phyloP scores from a whole-genome alignment of 2,797 vertebrate genomes.

The Jordanella pulchra region DNA sequence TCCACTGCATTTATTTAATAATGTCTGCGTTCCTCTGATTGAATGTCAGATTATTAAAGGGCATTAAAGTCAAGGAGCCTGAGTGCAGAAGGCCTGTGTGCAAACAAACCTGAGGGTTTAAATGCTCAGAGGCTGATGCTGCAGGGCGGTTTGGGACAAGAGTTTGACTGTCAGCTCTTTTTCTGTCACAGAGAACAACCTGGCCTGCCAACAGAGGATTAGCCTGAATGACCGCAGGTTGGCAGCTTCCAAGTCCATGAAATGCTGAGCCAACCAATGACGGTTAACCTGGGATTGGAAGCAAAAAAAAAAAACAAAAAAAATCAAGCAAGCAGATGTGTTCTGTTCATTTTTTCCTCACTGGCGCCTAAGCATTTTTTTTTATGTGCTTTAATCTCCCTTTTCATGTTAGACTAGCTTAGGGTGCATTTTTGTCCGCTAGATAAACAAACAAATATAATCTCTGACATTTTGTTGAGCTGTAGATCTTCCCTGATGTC shows the following conservation, averaged over 20 bases:
- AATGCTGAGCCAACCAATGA: slow-evolving; percentile 42
- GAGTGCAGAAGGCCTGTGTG: not conserved
- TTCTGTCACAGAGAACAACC: slow-evolving; percentile 24
- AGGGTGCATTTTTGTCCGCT: not conserved
- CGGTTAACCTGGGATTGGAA: slow-evolving; percentile 9
- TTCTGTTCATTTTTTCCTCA: slow-evolving; percentile 10
- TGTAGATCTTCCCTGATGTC: not conserved
- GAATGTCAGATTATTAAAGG: not conserved
- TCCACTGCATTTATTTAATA: not conserved
- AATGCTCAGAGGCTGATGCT: slow-evolving; percentile 4
- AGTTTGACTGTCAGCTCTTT: slow-evolving; percentile 22
- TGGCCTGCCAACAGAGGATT: slow-evolving; percentile 61
- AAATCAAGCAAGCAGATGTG: slow-evolving; percentile 6
- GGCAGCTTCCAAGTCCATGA: slow-evolving; percentile 32
- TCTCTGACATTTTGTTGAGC: not conserved
- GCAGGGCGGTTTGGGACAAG: slow-evolving; percentile 21
- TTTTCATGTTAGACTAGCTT: not conserved
- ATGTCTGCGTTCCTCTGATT: no score
- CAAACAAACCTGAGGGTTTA: not conserved
- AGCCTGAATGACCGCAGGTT: slow-evolving; percentile 39
- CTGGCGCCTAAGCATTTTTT: not conserved
- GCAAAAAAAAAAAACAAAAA: not conserved
- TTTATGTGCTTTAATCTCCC: not conserved
- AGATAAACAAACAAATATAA: not conserved
- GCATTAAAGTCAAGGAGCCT: not conserved